Percentiles rank a stretch among this genome's conserved stretches.
phyloP scores from a whole-genome alignment of 64 coral and sea anemone genomes.

The Platygyra sinensis region DNA sequence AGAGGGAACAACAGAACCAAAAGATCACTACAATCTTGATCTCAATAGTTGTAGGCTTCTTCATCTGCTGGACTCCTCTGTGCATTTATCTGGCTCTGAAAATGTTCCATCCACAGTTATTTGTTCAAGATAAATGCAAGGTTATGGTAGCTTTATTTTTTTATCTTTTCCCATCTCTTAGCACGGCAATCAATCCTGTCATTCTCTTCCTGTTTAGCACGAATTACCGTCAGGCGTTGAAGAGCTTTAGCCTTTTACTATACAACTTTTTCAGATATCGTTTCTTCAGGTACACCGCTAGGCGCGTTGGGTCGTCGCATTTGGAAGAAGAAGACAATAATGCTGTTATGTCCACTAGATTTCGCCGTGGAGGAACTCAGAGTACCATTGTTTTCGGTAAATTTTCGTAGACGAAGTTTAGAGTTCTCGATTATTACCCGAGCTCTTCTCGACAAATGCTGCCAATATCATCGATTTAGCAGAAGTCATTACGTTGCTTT shows the following conservation, averaged over 20 bases:
- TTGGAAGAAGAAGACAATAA: neutral
- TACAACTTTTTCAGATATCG: neutral
- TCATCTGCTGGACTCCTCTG: constrained; percentile 35
- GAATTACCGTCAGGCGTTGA: constrained; percentile 22
- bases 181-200: constrained; percentile 29
- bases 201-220: constrained; percentile 32
- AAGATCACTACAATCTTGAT: constrained; percentile 29
- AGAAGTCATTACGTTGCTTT: no score
- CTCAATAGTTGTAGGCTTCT: neutral
- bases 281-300: neutral
- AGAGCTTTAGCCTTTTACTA: neutral
- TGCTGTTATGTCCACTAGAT: neutral
- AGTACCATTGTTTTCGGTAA: neutral
- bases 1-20: constrained; percentile 18
- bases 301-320: neutral
- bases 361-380: neutral
- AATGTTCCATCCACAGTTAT: constrained; percentile 3
- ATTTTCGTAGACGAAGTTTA: neutral
- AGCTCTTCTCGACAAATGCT: no score
- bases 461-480: no score
- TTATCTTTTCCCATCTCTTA: constrained; percentile 30
- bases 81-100: constrained; percentile 25
- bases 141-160: constrained; percentile 14
- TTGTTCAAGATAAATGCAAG: constrained; percentile 9
- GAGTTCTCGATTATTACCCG: neutral